Evolutionary conservation across 2,888 invertebrate species (phyloP).

Genomic region (Hermaeophaga mercurialis): DNA sequence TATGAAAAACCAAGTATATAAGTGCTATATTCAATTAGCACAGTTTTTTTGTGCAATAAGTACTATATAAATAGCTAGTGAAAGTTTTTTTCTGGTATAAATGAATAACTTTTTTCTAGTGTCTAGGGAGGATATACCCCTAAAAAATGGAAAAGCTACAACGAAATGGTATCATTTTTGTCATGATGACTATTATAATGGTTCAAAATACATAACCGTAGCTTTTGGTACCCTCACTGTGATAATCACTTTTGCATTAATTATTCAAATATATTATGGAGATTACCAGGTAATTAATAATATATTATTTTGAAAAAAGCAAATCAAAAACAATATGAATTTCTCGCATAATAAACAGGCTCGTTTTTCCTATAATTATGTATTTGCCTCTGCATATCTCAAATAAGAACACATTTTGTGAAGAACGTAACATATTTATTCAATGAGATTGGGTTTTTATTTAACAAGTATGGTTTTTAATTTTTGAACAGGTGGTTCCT

Average conservation of each 20-base stretch:
- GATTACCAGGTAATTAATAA: conserved; percentile 69
- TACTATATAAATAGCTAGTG: not conserved
- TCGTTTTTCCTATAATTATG: too few species aligned
- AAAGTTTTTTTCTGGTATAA: not conserved
- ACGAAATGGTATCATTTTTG: conserved; percentile 47
- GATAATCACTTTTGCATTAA: conserved; percentile 72
- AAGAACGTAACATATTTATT: too few species aligned
- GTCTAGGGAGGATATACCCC: conserved; percentile 64
- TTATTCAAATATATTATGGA: conserved; percentile 74
- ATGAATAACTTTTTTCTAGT: conserved; percentile 18
- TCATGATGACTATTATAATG: conserved; percentile 57
- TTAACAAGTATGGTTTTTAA: not conserved
- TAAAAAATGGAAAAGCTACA: conserved; percentile 55
- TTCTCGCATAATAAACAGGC: too few species aligned
- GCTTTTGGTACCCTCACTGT: conserved; percentile 70
- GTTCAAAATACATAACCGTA: conserved; percentile 69
- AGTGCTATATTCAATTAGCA: too few species aligned
- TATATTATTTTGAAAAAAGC: too few species aligned
- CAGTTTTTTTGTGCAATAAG: too few species aligned
- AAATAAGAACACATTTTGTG: too few species aligned
- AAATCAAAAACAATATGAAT: too few species aligned
- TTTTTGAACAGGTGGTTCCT: conserved; percentile 64
- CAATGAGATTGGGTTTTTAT: too few species aligned
- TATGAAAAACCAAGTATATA: too few species aligned
- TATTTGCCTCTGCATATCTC: too few species aligned